Evolutionary conservation across 2,888 invertebrate species (phyloP), one percentile per base, ranked within the genome.

Genomic region (Agriopis marginaria): DNA sequence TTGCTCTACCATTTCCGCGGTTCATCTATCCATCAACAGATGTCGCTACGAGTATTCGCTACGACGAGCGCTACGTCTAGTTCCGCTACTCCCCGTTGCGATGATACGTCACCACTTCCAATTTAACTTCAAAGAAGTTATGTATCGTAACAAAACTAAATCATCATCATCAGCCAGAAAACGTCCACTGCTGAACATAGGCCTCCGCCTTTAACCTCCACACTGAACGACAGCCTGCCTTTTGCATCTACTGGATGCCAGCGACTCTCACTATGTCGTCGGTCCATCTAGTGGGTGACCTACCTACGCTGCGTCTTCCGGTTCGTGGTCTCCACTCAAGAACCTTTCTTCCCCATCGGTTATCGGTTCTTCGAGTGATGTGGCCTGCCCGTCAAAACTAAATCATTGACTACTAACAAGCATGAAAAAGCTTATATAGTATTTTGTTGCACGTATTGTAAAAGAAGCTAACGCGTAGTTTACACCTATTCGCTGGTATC

Each of bases 21-120:
- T 54, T 53, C 45, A 14, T 85, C 94, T 93, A 94, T 89, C 81
- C 90, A 80, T 75, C 81, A 85, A 87, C 71, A 94, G 94, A 88
- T 93, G 93, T 87, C 93, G 90, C 81, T 83, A 84, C 73, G 3
- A 40, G 90, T 88, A 75, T 69, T 69, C 49, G 10, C 17, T 11
- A 54, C n/a, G 17, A 42, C 14, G 17, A 63, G 5, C n/a, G 11
- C 54, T 70, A 66, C 17, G 11, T 65, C 40, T 86, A 88, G 91
- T 93, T 91, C 88, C 56, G 49, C 60, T 32, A 51, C 76, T 79
- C 66, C 67, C 85, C 91, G 83, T 79, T 49, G 47, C 47, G 10
- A 23, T 10, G 0, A 0, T 70, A 71, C 66, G 84, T 87, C 90
- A 89, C 88, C 78, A 77, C 62, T 58, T 12, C 12, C 51, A 42